Percentiles rank a stretch among this genome's conserved stretches.
Evolutionary conservation across 2,888 invertebrate species (phyloP).

Genomic region (Volucella inanis): DNA sequence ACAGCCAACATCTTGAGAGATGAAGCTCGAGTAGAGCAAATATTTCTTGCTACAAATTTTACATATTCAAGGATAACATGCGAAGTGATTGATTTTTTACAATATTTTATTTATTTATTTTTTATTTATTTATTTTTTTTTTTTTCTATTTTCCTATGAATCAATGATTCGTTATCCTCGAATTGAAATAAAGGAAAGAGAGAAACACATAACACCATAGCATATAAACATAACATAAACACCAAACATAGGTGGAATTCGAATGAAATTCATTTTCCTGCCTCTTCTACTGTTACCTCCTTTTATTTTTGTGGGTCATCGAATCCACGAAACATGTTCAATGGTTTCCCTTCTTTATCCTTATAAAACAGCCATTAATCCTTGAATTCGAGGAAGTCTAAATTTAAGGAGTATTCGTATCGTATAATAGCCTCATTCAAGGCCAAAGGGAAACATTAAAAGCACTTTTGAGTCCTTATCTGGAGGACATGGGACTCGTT

Average conservation of each 20-base stretch:
- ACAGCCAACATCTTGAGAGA: neutral
- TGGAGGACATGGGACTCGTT: conserved; percentile 47
- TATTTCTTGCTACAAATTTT: neutral
- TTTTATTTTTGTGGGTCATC: conserved; percentile 33
- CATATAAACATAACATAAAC: too few species aligned
- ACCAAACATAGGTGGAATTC: conserved; percentile 17
- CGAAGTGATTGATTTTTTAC: conserved; percentile 8
- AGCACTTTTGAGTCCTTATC: conserved; percentile 6
- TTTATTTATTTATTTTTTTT: too few species aligned
- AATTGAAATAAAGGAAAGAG: conserved; percentile 2
- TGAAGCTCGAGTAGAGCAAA: neutral
- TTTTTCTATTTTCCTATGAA: conserved; percentile 9
- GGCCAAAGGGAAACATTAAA: conserved; percentile 11
- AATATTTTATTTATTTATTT: too few species aligned
- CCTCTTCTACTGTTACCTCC: neutral
- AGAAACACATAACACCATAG: conserved; percentile 7
- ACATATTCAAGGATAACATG: conserved; percentile 17
- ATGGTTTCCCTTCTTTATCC: conserved; percentile 23
- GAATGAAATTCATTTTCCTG: conserved; percentile 18
- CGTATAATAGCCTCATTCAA: conserved; percentile 13
- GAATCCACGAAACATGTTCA: conserved; percentile 40
- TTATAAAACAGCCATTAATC: conserved; percentile 28
- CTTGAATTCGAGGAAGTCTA: neutral
- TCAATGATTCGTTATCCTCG: conserved; percentile 26
- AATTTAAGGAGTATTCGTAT: too few species aligned